Evolutionary conservation across 2,888 invertebrate species (phyloP).

Genomic region (Philopedon plagiatum): DNA sequence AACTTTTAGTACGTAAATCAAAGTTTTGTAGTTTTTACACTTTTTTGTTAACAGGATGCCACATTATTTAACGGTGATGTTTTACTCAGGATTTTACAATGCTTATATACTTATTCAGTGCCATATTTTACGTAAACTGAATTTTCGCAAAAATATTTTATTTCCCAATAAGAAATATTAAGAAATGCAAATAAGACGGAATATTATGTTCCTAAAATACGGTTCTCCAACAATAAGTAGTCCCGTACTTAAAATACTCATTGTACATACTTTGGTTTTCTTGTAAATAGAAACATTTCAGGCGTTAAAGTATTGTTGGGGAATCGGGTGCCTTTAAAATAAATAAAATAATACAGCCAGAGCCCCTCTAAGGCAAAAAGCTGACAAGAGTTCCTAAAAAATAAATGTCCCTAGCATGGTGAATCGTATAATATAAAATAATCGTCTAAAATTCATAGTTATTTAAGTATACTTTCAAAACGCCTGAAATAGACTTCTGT

Average conservation of each 20-base stretch:
- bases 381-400: slow-evolving; percentile 69
- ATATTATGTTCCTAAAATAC: slow-evolving; percentile 68
- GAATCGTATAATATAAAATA: slow-evolving; percentile 61
- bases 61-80: slow-evolving; percentile 28
- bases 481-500: slow-evolving; percentile 36
- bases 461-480: slow-evolving; percentile 50
- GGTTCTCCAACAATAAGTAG: slow-evolving; percentile 67
- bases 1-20: background rate
- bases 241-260: slow-evolving; percentile 46
- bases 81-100: slow-evolving; percentile 37
- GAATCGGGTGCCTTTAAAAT: slow-evolving; percentile 69
- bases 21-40: background rate
- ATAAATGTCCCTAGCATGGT: slow-evolving; percentile 66
- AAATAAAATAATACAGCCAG: slow-evolving; percentile 36
- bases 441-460: slow-evolving; percentile 67
- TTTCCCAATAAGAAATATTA: slow-evolving; percentile 55
- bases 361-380: slow-evolving; percentile 52
- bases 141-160: background rate
- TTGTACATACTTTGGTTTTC: slow-evolving; percentile 39
- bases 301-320: slow-evolving; percentile 67
- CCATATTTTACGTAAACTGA: slow-evolving; percentile 16
- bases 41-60: background rate
- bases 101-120: slow-evolving; percentile 9
- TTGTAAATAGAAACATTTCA: slow-evolving; percentile 50
- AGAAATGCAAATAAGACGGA: slow-evolving; percentile 68